phyloP scores from a whole-genome alignment of 2,113 vertebrate species.

The Pseudopodoces humilis region DNA sequence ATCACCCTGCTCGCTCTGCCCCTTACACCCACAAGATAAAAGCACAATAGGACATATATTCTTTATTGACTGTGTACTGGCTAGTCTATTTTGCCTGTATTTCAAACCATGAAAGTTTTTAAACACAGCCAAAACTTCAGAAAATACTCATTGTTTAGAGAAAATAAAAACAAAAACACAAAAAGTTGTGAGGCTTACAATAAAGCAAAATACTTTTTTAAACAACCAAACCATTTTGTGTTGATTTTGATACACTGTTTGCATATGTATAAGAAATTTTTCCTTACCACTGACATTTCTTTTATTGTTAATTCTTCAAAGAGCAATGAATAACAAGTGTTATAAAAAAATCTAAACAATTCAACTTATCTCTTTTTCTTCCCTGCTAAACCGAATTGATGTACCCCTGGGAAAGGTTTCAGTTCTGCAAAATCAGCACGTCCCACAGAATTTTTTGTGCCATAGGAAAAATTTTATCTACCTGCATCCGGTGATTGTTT shows the following conservation, averaged over 20 bases:
- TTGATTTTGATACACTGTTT: not conserved
- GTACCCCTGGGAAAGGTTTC: not conserved
- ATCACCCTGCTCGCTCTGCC: not conserved
- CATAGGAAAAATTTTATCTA: not conserved
- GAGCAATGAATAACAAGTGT: not conserved
- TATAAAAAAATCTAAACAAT: not conserved
- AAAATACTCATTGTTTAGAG: not conserved
- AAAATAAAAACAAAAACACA: not conserved
- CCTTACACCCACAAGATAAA: not conserved
- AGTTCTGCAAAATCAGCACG: not conserved
- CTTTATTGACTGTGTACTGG: not conserved
- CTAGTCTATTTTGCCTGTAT: not conserved
- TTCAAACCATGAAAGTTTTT: not conserved
- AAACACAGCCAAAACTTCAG: not conserved
- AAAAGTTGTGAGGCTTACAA: not conserved
- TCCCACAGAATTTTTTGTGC: not conserved
- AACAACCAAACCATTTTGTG: not conserved
- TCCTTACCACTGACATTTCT: not conserved
- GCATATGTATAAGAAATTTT: not conserved
- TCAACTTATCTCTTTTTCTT: not conserved
- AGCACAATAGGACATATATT: not conserved
- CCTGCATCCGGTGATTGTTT: constrained; percentile 31
- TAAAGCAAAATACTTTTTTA: not conserved
- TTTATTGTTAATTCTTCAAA: not conserved
- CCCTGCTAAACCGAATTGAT: not conserved